Percentiles rank a stretch among this genome's conserved stretches.
Evolutionary conservation across 2,888 invertebrate genomes (phyloP).

Genomic region (Limulus polyphemus): DNA sequence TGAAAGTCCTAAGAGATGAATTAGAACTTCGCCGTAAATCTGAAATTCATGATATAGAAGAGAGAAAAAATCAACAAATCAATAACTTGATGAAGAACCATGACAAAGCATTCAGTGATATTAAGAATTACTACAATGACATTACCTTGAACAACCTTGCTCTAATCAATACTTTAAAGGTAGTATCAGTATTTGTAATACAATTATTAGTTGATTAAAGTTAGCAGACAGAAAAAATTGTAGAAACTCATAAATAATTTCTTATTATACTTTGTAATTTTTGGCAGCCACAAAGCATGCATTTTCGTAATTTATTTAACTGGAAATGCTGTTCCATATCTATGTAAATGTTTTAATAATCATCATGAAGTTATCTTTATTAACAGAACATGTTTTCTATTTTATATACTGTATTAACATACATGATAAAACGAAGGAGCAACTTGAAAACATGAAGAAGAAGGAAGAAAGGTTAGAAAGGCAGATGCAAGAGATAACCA

Average conservation of each 20-base stretch:
- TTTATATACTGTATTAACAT: no score
- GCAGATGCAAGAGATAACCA: neutral
- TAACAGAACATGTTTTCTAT: neutral
- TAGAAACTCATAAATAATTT: neutral
- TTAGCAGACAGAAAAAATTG: no score
- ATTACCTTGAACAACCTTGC: slow-evolving; percentile 86
- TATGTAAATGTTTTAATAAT: neutral
- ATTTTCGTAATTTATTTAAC: neutral
- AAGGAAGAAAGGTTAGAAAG: slow-evolving; percentile 1
- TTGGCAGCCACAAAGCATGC: neutral
- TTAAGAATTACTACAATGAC: slow-evolving; percentile 90
- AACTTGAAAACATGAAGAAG: neutral
- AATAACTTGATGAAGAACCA: slow-evolving; percentile 64
- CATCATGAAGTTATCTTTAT: neutral
- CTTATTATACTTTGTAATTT: no score
- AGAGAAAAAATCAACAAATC: slow-evolving; percentile 77
- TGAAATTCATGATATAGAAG: slow-evolving; percentile 59
- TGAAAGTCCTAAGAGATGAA: slow-evolving; percentile 56
- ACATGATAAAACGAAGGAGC: no score
- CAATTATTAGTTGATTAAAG: no score
- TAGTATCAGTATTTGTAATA: slow-evolving; percentile 30
- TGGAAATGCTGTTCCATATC: neutral
- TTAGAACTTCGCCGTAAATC: slow-evolving; percentile 48
- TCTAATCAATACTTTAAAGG: slow-evolving; percentile 75
- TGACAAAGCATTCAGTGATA: slow-evolving; percentile 69